A percentile compares a stretch with the other conserved stretches of the same genome.
These are phyloP conservation scores for Alligator sinensis DNA, from an alignment of 2,113 vertebrate species.

Conservation along the genomic window DNA sequence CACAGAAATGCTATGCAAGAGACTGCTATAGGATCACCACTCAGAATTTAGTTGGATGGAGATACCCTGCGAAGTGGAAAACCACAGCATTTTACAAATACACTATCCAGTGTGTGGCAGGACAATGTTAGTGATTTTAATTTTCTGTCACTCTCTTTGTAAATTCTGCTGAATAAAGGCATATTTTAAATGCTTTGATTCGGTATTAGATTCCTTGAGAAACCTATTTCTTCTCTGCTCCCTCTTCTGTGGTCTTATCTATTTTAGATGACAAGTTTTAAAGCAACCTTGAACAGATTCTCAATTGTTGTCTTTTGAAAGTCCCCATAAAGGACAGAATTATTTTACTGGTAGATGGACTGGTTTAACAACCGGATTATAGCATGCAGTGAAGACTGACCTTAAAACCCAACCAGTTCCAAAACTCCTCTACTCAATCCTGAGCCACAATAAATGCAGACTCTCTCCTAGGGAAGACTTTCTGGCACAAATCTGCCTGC, in stretches of 20 bases:
- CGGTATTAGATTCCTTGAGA: fast-evolving
- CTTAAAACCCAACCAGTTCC: not conserved
- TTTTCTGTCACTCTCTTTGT: not conserved
- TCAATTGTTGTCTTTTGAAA: not conserved
- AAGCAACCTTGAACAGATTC: not conserved
- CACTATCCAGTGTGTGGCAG: not conserved
- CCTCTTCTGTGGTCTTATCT: no score
- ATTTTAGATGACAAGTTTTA: no score
- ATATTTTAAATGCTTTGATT: not conserved
- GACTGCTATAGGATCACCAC: fast-evolving
- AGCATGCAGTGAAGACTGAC: not conserved
- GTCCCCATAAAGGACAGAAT: not conserved
- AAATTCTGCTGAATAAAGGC: not conserved
- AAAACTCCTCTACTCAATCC: not conserved
- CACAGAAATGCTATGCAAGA: not conserved
- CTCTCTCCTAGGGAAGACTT: not conserved
- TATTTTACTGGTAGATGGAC: not conserved
- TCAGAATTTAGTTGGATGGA: not conserved
- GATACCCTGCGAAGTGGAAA: not conserved
- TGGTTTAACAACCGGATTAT: not conserved
- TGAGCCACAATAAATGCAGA: not conserved
- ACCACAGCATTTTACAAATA: not conserved
- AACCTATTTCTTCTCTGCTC: not conserved
- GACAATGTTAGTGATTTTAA: fast-evolving
- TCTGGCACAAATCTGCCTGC: not conserved